phyloP scores from a whole-genome alignment of 2,888 invertebrate species.

The Pollenia labialis region DNA sequence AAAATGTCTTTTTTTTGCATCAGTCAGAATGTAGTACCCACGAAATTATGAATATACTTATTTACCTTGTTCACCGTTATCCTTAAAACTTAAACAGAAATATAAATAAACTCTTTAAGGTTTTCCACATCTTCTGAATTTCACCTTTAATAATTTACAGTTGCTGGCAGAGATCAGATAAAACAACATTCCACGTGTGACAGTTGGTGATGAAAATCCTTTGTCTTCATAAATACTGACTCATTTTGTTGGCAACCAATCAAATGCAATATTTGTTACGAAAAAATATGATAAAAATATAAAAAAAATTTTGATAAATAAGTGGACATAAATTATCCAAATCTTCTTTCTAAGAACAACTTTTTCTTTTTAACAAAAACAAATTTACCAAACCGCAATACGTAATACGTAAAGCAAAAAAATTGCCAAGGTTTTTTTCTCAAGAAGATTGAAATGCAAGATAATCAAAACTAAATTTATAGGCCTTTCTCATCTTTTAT shows the following conservation, averaged over 20 bases:
- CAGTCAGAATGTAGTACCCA: too few species aligned
- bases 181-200: constrained; percentile 37
- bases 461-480: not conserved
- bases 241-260: constrained; percentile 41
- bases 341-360: not conserved
- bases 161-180: constrained; percentile 36
- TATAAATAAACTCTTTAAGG: not conserved
- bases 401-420: not conserved
- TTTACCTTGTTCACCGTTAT: too few species aligned
- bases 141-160: constrained; percentile 32
- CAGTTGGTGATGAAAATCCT: constrained; percentile 23
- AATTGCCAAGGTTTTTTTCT: constrained; percentile 11
- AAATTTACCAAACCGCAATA: not conserved
- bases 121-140: constrained; percentile 13
- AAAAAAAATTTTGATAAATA: constrained; percentile 16
- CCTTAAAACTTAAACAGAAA: not conserved
- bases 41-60: too few species aligned
- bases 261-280: not conserved
- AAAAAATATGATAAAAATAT: not conserved
- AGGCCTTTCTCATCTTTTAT: not conserved
- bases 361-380: not conserved
- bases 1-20: too few species aligned
- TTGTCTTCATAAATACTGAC: constrained; percentile 19
- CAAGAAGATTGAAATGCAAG: not conserved
- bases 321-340: constrained; percentile 21